phyloP scores from a whole-genome alignment of 2,113 vertebrate species.

The Jacana jacana region DNA sequence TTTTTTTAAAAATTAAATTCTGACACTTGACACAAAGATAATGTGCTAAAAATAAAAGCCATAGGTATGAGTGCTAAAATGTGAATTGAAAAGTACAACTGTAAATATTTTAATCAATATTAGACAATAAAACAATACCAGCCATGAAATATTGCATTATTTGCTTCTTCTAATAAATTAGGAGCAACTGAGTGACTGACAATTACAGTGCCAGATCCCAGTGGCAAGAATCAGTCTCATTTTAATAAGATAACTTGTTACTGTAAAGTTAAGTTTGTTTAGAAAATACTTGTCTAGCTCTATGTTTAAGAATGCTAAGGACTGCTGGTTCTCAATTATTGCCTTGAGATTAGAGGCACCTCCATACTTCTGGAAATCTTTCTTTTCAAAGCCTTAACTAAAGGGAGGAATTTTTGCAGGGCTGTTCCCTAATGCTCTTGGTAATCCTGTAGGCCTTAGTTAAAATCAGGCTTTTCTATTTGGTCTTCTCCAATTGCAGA shows the following conservation, averaged over 20 bases:
- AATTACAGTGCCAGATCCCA: background rate
- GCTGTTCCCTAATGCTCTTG: background rate
- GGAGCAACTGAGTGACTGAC: background rate
- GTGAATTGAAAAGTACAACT: constrained; percentile 71
- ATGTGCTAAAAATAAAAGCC: constrained; percentile 68
- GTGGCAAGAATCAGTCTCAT: background rate
- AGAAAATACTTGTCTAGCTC: background rate
- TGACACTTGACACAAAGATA: constrained; percentile 65
- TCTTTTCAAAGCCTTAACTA: constrained; percentile 15
- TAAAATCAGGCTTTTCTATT: background rate
- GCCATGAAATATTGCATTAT: constrained; percentile 52
- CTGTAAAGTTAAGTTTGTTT: background rate
- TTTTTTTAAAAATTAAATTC: constrained; percentile 51
- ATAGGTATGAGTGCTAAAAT: constrained; percentile 75
- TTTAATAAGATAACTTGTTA: background rate
- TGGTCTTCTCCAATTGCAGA: background rate
- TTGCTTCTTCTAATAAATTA: constrained; percentile 49
- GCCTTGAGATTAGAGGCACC: background rate
- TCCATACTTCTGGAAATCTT: background rate
- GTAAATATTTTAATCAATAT: constrained; percentile 78
- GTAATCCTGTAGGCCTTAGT: background rate
- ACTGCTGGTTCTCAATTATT: background rate
- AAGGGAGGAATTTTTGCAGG: background rate
- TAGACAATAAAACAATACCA: constrained; percentile 74
- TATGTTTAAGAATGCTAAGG: background rate